These are phyloP conservation scores for Drosophila truncata DNA, from an alignment of 1,140 invertebrate species.

Conservation along the genomic window DNA sequence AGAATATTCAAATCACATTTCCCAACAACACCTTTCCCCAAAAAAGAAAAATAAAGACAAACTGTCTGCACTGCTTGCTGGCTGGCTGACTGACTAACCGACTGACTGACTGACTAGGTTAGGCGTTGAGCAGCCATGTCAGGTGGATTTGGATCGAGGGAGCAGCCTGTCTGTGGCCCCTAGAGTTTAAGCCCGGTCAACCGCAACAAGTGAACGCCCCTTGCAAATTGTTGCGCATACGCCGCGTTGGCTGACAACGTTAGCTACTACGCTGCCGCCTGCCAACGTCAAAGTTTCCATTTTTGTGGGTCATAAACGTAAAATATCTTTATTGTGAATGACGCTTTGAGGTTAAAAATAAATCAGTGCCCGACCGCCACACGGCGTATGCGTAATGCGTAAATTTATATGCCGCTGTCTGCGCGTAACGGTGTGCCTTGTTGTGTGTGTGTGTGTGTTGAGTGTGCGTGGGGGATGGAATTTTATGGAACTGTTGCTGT, in stretches of 20 bases:
- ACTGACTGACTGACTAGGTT: neutral
- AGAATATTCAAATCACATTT: neutral
- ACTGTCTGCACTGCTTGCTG: conserved; percentile 1
- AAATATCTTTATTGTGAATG: conserved; percentile 78
- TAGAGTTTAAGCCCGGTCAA: conserved; percentile 61
- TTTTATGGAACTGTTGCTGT: conserved; percentile 48
- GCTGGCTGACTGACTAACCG: neutral
- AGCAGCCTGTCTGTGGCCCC: conserved; percentile 32
- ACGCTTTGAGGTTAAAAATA: conserved; percentile 80
- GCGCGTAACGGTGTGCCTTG: conserved; percentile 8
- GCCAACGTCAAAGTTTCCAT: conserved; percentile 48
- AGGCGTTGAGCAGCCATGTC: neutral
- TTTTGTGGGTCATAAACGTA: conserved; percentile 79
- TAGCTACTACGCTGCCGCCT: conserved; percentile 6
- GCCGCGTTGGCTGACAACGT: conserved; percentile 51
- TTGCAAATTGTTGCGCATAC: conserved; percentile 76
- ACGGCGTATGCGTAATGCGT: conserved; percentile 70
- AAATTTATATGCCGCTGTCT: conserved; percentile 51
- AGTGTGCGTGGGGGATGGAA: conserved; percentile 16
- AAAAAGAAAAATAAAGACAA: conserved; percentile 2
- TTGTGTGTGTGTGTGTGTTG: conserved; percentile 3
- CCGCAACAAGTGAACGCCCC: conserved; percentile 63
- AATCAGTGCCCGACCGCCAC: conserved; percentile 64
- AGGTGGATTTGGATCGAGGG: conserved; percentile 24
- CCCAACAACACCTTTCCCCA: neutral